Conservation (phyloP, 2,113 vertebrate species). For the Fulica atra region DNA sequence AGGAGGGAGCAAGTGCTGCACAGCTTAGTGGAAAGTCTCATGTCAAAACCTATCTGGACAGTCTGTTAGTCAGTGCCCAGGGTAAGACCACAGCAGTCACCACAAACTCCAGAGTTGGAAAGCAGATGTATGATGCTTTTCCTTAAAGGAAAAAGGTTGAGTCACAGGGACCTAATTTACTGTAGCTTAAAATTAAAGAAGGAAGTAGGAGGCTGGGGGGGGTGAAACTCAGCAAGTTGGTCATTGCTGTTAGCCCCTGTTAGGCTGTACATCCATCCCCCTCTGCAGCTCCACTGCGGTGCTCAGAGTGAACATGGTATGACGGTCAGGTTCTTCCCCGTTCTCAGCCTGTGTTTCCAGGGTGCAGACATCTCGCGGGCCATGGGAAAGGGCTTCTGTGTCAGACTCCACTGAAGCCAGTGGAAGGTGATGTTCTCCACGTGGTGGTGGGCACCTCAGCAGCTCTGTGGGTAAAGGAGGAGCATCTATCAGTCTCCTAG, state of each 20-base stretch:
- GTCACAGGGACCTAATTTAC: neutral
- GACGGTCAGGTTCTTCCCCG: rapidly evolving
- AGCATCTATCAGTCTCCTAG: neutral
- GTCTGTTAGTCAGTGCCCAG: neutral
- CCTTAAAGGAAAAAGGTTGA: neutral
- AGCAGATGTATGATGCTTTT: neutral
- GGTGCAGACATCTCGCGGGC: rapidly evolving
- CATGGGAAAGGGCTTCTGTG: neutral
- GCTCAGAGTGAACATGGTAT: neutral
- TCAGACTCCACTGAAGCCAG: neutral
- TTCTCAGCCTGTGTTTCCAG: neutral
- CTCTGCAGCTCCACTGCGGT: neutral
- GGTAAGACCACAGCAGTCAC: neutral
- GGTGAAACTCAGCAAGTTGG: neutral
- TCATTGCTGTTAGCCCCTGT: neutral
- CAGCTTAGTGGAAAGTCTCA: neutral
- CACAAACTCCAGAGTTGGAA: neutral
- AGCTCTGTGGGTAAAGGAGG: neutral
- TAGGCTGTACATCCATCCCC: neutral
- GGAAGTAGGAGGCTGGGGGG: neutral
- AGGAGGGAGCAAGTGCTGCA: neutral
- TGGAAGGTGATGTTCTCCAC: neutral
- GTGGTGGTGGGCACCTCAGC: neutral
- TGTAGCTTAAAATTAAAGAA: neutral
- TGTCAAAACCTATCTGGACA: neutral